These are phyloP conservation scores for Acanthosepion lycidas DNA, from an alignment of 2,888 invertebrate species.

Conservation along the genomic window DNA sequence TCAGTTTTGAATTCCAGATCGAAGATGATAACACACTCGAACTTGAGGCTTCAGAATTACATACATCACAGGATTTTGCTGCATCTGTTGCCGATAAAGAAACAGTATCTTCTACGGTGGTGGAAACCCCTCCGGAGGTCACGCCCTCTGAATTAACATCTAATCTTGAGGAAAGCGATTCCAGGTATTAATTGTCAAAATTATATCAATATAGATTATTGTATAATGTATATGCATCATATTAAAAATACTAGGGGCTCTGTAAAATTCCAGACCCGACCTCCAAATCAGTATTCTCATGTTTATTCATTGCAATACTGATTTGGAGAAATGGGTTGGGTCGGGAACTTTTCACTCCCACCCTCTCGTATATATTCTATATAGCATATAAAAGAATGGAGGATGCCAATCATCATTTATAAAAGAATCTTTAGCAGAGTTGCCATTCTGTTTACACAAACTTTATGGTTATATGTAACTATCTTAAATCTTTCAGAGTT, in stretches of 20 bases:
- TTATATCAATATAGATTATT: neutral
- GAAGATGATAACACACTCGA: neutral
- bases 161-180: neutral
- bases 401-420: neutral
- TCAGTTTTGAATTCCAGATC: neutral
- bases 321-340: no score
- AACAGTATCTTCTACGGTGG: neutral
- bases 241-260: neutral
- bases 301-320: no score
- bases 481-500: neutral
- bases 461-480: no score
- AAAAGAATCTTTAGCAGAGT: neutral
- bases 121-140: neutral
- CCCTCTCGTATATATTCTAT: neutral
- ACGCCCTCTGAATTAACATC: neutral
- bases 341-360: no score
- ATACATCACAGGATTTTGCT: neutral
- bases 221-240: neutral
- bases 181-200: constrained; percentile 2
- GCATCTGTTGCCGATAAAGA: neutral
- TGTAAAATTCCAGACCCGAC: no score
- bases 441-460: neutral
- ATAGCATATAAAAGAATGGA: neutral
- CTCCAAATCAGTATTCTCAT: no score
- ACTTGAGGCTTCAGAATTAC: neutral